A percentile compares a stretch with the other conserved stretches of the same genome.
These are phyloP conservation scores for Agriopis marginaria DNA, from an alignment of 2,888 invertebrate genomes.

Conservation along the genomic window DNA sequence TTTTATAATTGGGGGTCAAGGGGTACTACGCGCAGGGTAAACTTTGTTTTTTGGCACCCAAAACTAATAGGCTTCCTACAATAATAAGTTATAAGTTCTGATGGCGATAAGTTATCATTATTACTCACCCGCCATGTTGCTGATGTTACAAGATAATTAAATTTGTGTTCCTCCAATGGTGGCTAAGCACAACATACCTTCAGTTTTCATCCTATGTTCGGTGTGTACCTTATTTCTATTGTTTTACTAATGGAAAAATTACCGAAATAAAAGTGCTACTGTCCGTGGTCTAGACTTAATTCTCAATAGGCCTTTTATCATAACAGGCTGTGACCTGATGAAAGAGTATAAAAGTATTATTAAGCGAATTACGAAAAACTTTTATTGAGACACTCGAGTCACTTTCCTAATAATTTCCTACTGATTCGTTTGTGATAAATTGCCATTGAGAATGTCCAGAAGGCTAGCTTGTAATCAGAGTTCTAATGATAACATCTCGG, in stretches of 20 bases:
- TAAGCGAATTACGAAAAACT: conserved; percentile 26
- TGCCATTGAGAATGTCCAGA: conserved; percentile 54
- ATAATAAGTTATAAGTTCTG: not conserved
- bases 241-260: conserved; percentile 5
- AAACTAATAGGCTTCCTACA: not conserved
- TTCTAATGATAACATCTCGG: not conserved
- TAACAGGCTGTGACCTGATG: conserved; percentile 34
- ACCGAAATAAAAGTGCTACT: not conserved
- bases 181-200: not conserved
- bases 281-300: conserved; percentile 12
- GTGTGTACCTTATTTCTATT: not conserved
- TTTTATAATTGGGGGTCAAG: not conserved
- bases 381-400: conserved; percentile 15
- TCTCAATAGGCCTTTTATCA: conserved; percentile 33
- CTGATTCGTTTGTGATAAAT: conserved; percentile 59
- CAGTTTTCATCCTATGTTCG: not conserved
- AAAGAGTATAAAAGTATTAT: conserved; percentile 35
- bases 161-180: not conserved
- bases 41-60: not conserved
- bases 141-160: too few relatives aligned
- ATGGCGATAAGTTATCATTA: not conserved
- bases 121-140: too few relatives aligned
- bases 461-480: conserved; percentile 37
- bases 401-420: conserved; percentile 47
- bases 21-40: conserved; percentile 1